Percentiles rank a stretch among this genome's conserved stretches.
phyloP scores from a whole-genome alignment of 37 sponge, comb jelly and placozoan species.

The Mnemiopsis leidyi region DNA sequence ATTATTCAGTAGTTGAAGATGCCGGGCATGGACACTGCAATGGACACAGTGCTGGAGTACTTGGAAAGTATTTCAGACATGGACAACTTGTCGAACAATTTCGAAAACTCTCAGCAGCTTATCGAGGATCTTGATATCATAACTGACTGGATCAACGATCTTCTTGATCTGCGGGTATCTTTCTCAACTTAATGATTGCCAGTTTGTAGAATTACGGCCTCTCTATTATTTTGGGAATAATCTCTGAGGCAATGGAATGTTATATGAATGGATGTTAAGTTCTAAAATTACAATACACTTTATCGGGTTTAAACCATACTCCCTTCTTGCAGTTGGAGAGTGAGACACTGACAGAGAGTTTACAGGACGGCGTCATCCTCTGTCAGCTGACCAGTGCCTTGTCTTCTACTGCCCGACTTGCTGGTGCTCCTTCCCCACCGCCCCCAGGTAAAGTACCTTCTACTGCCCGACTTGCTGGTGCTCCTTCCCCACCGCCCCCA shows the following conservation, averaged over 20 bases:
- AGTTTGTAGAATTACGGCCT: neutral
- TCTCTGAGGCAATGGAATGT: no score
- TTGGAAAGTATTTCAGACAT: neutral
- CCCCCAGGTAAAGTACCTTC: neutral
- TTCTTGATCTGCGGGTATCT: neutral
- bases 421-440: neutral
- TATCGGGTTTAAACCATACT: neutral
- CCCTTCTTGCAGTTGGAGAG: neutral
- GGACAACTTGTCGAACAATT: neutral
- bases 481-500: neutral
- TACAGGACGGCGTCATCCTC: slow-evolving; percentile 16
- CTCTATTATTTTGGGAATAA: neutral
- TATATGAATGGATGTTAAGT: no score
- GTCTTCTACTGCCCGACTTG: neutral
- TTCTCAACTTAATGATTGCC: neutral
- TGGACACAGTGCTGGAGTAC: neutral
- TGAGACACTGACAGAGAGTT: neutral
- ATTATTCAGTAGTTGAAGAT: neutral
- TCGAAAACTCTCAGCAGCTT: neutral
- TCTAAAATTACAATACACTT: no score
- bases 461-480: slow-evolving; percentile 1
- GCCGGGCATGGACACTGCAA: neutral
- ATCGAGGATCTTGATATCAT: neutral
- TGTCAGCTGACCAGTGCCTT: neutral
- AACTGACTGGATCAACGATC: slow-evolving; percentile 28